Base-by-base conservation (phyloP, 2,888 invertebrate species). In the Sialis fuliginosa region DNA sequence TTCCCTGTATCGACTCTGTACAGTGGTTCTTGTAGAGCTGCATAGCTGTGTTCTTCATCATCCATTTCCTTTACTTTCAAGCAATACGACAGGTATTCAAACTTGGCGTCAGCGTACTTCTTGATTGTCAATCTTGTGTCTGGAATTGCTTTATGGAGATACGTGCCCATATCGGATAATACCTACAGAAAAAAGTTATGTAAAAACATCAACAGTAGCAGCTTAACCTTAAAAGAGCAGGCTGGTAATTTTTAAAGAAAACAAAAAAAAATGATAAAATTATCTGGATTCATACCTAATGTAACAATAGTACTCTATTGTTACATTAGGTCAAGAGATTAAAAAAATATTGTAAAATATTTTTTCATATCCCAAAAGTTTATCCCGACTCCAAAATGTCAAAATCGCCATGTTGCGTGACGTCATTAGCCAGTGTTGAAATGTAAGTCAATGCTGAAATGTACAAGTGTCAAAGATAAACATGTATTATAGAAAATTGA, bases 51-150 rank as follows among this genome's bases (percentile, higher is more conserved):
- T 58, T 97, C 96, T 60, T 99, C 98, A 60, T 99, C 98, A 56
- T 99, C 98, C 89, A 99, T 88, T 66, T 99, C 98, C 62, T 99
- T 99, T 0, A 98, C 93, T 69, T 98, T 99, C 48, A 99, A 70
- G 60, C 98, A 99, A 62, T 98, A 99, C 0, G 97, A 97, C 47
- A 99, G 69, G 63, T 99, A 99, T 59, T 99, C 97, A 63, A 98
- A 99, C 66, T 99, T 99, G 0, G 91, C 89, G 66, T 99, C 97
- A 0, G 97, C 90, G 63, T 99, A 99, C 60, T 96, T 96, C 55
- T 90, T 86, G 39, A 99, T 92, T 0, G 98, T 98, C 33, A 98
- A 68, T 58, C 92, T 84, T 0, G 97, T 98, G 62, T 99, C 98
- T 0, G 98, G 98, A 56, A 99, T 95, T 0, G 97, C 98, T 67